Evolutionary conservation across 2,888 invertebrate genomes (phyloP).

Genomic region (Pocota personata): DNA sequence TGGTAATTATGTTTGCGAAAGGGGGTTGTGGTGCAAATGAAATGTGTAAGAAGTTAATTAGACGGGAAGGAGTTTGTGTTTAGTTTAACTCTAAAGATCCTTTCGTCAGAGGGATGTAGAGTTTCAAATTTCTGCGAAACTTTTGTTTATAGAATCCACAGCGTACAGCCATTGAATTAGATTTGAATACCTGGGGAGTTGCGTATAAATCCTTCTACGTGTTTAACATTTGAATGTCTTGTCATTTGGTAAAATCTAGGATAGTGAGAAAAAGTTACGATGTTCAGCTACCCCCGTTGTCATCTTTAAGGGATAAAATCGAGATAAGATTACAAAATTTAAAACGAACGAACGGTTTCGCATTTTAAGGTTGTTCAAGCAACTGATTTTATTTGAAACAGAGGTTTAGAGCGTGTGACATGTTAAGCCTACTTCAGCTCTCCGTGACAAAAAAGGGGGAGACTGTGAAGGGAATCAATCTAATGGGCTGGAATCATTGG

Average conservation of each 20-base stretch:
- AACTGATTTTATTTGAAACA: too few species aligned
- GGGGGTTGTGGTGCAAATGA: slow-evolving; percentile 20
- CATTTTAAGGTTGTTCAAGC: too few species aligned
- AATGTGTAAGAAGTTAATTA: slow-evolving; percentile 66
- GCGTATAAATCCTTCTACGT: background rate
- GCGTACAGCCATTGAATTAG: background rate
- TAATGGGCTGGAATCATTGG: too few species aligned
- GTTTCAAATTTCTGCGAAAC: slow-evolving; percentile 3
- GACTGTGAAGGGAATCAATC: too few species aligned
- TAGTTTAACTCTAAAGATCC: slow-evolving; percentile 21
- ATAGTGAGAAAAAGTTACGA: background rate
- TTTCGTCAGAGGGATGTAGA: background rate
- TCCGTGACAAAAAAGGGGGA: too few species aligned
- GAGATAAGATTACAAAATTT: background rate
- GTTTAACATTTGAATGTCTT: background rate
- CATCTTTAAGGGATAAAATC: background rate
- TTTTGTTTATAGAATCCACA: background rate
- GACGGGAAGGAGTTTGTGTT: slow-evolving; percentile 45
- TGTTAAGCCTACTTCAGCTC: too few species aligned
- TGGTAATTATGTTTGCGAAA: slow-evolving; percentile 46
- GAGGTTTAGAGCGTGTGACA: too few species aligned
- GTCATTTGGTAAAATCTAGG: background rate
- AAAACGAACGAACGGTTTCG: too few species aligned
- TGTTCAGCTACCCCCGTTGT: background rate
- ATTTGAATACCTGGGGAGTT: background rate